These are phyloP conservation scores for Pseudonaja textilis DNA, from an alignment of 2,113 vertebrate genomes.

Conservation along the genomic window DNA sequence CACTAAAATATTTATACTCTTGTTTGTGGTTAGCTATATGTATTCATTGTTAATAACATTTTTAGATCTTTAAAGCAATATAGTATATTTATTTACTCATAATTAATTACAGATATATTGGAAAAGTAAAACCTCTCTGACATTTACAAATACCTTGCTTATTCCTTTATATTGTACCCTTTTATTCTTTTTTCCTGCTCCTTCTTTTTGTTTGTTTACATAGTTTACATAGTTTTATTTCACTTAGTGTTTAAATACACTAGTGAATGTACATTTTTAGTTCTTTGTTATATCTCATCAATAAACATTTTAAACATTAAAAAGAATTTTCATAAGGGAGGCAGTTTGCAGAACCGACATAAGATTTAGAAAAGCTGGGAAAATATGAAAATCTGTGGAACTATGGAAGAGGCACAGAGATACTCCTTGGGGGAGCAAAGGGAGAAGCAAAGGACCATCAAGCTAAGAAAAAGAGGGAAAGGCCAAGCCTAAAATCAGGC, in stretches of 20 bases:
- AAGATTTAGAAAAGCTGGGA: background rate
- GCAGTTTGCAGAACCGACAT: background rate
- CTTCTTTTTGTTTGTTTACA: background rate
- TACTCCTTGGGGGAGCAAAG: background rate
- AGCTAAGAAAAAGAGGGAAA: background rate
- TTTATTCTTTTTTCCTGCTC: background rate
- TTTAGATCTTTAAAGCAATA: background rate
- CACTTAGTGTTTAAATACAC: background rate
- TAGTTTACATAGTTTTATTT: background rate
- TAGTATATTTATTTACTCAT: background rate
- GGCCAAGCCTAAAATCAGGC: background rate
- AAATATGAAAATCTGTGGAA: background rate
- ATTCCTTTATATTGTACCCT: background rate
- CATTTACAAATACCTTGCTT: background rate
- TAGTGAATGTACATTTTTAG: background rate
- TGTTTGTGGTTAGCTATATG: background rate
- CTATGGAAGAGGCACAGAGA: background rate
- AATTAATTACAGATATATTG: background rate
- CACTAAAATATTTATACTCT: background rate
- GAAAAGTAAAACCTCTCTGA: background rate
- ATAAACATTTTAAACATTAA: background rate
- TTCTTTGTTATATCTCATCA: background rate
- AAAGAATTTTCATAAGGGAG: background rate
- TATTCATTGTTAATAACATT: background rate
- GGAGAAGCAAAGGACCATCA: background rate